Conservation (phyloP, 2,888 invertebrate genomes). For the Drosophila leonis region DNA sequence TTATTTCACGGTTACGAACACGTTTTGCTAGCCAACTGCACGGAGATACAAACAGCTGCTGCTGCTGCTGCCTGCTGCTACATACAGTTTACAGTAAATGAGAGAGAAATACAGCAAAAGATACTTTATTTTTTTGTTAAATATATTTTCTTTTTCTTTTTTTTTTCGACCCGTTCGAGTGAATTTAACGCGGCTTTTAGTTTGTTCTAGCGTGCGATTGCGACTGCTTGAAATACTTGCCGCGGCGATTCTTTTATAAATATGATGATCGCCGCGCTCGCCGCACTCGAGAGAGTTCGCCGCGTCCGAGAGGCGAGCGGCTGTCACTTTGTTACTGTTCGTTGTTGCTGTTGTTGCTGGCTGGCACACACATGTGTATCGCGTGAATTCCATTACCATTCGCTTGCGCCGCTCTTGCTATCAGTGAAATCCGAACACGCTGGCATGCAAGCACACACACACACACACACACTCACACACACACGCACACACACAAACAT, state of each 20-base stretch:
- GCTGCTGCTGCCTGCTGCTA: constrained; percentile 10
- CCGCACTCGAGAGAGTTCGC: constrained; percentile 50
- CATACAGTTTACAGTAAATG: constrained; percentile 14
- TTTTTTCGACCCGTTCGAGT: constrained; percentile 1
- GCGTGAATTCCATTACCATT: constrained; percentile 73
- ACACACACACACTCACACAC: background rate
- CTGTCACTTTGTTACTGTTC: constrained; percentile 26
- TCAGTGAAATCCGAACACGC: constrained; percentile 71
- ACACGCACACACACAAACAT: background rate
- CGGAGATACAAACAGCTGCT: constrained; percentile 8
- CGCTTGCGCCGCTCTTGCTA: constrained; percentile 57
- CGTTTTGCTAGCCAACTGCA: constrained; percentile 20
- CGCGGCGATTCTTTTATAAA: constrained; percentile 84
- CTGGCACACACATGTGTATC: constrained; percentile 72
- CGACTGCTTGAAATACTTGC: constrained; percentile 79
- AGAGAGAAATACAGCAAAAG: constrained; percentile 19
- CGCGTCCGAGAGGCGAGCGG: constrained; percentile 15
- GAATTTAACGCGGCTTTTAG: constrained; percentile 35
- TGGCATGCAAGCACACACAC: constrained; percentile 22
- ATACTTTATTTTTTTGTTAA: constrained; percentile 12
- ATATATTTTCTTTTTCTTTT: background rate
- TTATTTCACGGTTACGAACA: constrained; percentile 35
- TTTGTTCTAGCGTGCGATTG: constrained; percentile 80
- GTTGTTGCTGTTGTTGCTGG: constrained; percentile 18
- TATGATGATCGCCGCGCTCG: constrained; percentile 63